phyloP scores from a whole-genome alignment of 1,140 invertebrate species.

The Zaprionus camerounensis region DNA sequence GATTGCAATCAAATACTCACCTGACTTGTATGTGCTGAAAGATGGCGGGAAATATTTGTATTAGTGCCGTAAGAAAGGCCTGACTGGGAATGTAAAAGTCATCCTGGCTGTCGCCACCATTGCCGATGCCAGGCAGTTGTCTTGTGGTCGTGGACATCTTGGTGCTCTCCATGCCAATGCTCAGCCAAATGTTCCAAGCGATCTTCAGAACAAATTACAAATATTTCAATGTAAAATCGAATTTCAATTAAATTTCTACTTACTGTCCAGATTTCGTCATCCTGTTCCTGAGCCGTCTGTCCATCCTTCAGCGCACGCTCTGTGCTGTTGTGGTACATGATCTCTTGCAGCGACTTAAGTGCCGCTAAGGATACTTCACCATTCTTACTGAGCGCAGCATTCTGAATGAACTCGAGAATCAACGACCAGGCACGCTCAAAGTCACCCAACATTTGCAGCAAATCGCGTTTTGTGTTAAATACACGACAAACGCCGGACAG shows the following conservation, averaged over 20 bases:
- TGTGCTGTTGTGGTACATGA: slow-evolving; percentile 87
- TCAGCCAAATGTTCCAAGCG: slow-evolving; percentile 94
- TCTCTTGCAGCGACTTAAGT: slow-evolving; percentile 97
- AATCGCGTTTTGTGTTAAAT: slow-evolving; percentile 95
- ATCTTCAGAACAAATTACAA: slow-evolving; percentile 46
- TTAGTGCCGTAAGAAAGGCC: slow-evolving; percentile 95
- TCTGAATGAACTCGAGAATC: slow-evolving; percentile 96
- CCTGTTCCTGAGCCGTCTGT: slow-evolving; percentile 75
- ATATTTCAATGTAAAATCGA: too few species aligned
- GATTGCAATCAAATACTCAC: slow-evolving; percentile 76
- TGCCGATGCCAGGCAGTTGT: slow-evolving; percentile 44
- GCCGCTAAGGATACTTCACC: slow-evolving; percentile 98
- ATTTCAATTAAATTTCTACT: slow-evolving; percentile 11
- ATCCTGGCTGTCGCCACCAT: slow-evolving; percentile 72
- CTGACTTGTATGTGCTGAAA: slow-evolving; percentile 95
- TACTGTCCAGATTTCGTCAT: slow-evolving; percentile 89
- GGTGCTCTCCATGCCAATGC: slow-evolving; percentile 92
- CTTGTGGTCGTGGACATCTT: slow-evolving; percentile 87
- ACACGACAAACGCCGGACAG: slow-evolving; percentile 88
- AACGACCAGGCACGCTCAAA: slow-evolving; percentile 97
- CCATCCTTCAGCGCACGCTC: slow-evolving; percentile 68
- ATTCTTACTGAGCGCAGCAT: slow-evolving; percentile 95
- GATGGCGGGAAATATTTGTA: slow-evolving; percentile 97
- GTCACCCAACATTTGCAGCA: slow-evolving; percentile 94
- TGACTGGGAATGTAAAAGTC: slow-evolving; percentile 94